phyloP scores from a whole-genome alignment of 2,888 invertebrate genomes.

The Morpho achilles region DNA sequence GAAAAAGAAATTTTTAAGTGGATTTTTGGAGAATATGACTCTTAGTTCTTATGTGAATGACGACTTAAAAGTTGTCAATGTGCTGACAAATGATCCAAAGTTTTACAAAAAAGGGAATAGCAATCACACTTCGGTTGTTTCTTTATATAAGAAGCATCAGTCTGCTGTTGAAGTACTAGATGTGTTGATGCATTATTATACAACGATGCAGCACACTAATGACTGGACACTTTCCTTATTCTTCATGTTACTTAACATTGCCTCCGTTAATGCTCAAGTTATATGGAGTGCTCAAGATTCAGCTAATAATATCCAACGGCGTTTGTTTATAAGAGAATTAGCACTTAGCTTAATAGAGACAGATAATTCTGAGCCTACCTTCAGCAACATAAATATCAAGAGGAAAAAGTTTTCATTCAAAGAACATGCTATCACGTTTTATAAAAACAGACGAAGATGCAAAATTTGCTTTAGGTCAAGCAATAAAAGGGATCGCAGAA shows the following conservation, averaged over 20 bases:
- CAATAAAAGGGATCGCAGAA: constrained; percentile 57
- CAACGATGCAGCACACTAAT: constrained; percentile 64
- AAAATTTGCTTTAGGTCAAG: constrained; percentile 47
- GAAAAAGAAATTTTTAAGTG: constrained; percentile 47
- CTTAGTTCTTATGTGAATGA: constrained; percentile 55
- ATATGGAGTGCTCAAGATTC: constrained; percentile 54
- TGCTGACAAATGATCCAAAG: constrained; percentile 58
- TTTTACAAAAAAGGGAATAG: constrained; percentile 53
- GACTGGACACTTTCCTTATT: constrained; percentile 66
- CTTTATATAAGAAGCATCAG: constrained; percentile 58
- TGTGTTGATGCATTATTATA: constrained; percentile 68
- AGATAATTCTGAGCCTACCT: constrained; percentile 30
- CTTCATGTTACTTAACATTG: constrained; percentile 63
- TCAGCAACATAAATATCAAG: constrained; percentile 23
- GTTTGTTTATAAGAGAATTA: constrained; percentile 56
- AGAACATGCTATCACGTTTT: constrained; percentile 21
- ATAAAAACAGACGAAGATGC: constrained; percentile 48
- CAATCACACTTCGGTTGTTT: constrained; percentile 47
- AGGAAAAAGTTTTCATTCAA: constrained; percentile 30
- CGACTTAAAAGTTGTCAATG: constrained; percentile 49
- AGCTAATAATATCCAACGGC: constrained; percentile 41
- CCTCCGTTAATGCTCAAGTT: constrained; percentile 66
- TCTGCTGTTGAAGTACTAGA: constrained; percentile 60
- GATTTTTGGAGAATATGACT: constrained; percentile 53
- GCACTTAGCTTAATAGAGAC: constrained; percentile 50